Evolutionary conservation across 2,113 vertebrate species (phyloP), one percentile per base, ranked within the genome.

Genomic region (Ptilonorhynchus violaceus): DNA sequence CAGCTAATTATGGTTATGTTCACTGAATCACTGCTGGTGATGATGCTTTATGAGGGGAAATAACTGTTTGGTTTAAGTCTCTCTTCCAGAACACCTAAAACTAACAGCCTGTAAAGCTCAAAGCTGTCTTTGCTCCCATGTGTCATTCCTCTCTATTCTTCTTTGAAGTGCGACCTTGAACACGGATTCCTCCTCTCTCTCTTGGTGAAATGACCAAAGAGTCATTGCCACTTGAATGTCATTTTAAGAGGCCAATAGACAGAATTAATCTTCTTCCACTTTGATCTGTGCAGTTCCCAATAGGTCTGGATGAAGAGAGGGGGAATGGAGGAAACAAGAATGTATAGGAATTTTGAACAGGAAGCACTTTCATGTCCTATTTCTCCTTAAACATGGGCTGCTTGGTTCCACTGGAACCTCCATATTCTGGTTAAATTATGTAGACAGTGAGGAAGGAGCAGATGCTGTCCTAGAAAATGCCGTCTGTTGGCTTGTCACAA

Each of bases 381-480:
- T 85, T 73, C 67, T 74, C 78, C 63, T 63, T 69, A n/a, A 55
- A 80, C 0, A 3, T 7, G 55, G 35, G 30, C 78, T 87, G 69
- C 31, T 60, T 20, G 41, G 23, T 74, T 88, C 75, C 63, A 13
- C 55, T 62, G 79, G 79, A 88, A 13, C 56, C 52, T 90, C 93
- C 52, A 11, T 6, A 5, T 27, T 72, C 44, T 58, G 60, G 10
- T 46, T 95, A 53, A 95, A 81, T 94, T 92, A 96, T 81, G 90
- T 93, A 92, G 72, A 2, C 39, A n/a, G 59, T 0, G 2, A 62
- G 83, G 44, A 78, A 77, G 7, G 92, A 96, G 27, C 96, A 96
- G 96, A 92, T 96, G 96, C 93, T 91, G 88, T 35, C 93, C 88
- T 82, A 95, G 96, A 96, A 96, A 97, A 47, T 5, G 42, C 92